Evolutionary conservation across 2,113 vertebrate genomes (phyloP).

Genomic region (Pseudorhombus dupliciocellatus): DNA sequence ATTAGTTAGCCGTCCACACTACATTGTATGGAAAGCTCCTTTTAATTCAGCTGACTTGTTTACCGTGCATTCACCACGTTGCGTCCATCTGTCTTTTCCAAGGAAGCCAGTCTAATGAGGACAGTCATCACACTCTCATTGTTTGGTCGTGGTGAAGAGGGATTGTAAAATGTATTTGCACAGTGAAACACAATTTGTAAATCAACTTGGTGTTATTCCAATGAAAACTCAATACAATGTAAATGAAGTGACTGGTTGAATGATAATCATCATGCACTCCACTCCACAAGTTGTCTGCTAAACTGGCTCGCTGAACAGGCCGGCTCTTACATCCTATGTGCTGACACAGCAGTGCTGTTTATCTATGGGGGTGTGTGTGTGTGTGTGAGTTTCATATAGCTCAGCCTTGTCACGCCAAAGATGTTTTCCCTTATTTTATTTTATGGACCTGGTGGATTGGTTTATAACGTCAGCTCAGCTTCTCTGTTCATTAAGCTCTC

Average conservation of each 20-base stretch:
- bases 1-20: too few species aligned
- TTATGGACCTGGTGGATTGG: neutral
- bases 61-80: neutral
- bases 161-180: neutral
- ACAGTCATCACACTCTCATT: neutral
- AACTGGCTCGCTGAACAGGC: constrained; percentile 8
- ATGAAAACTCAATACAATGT: neutral
- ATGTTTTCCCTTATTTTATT: constrained; percentile 5
- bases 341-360: constrained; percentile 40
- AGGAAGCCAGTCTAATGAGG: neutral
- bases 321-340: constrained; percentile 8
- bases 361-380: constrained; percentile 19
- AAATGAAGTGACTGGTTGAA: too few species aligned
- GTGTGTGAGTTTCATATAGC: constrained; percentile 6
- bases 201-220: neutral
- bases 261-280: neutral
- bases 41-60: neutral
- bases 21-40: neutral
- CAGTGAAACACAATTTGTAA: neutral
- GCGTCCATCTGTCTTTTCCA: neutral
- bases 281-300: constrained; percentile 15
- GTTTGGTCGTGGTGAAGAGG: neutral
- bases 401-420: neutral
- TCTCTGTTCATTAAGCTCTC: too few species aligned
- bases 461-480: too few species aligned